Base-by-base conservation (phyloP, 2,113 vertebrate genomes). In the Prinia subflava region DNA sequence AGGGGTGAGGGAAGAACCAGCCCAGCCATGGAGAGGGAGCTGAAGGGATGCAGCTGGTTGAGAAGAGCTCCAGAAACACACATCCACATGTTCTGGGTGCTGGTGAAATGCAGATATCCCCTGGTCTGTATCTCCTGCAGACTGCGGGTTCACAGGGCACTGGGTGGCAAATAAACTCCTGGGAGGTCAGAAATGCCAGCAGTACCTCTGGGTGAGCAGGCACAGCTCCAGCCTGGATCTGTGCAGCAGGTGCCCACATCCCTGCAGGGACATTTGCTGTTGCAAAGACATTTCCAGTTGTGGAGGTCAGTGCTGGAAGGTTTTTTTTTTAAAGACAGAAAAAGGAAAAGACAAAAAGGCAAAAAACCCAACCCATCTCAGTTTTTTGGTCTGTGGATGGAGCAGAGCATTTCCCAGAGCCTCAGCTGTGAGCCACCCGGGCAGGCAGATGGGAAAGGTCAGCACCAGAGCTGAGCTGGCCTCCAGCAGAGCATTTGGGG, bases 361-460 rank as follows among this genome's bases (percentile, higher is more conserved):
- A 41, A 65, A 71, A 53, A 39, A 11, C 0, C 18, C 55, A 59
- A 25, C 11, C 31, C 27, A 2, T 69, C 19, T 69, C 55, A 10
- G 12, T 53, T 60, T 41, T 46, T 79, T 37, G 59, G 23, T 30
- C 52, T 70, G 24, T 37, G 90, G 47, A 33, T 33, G 57, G 49
- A 81, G 76, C 46, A 80, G 47, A 70, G 31, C 1, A 0, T 90
- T 85, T 75, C 57, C 41, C 82, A 75, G 78, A 85, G 31, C 27
- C 44, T 75, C 60, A 39, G 41, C 31, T 1, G 0, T 12, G 62
- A 84, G 21, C 60, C 17, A 28, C 13, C 22, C 1, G 0, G 27
- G 64, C 62, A 85, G 53, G 70, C 47, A 39, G 81, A 28, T 76
- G 84, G 65, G 52, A 56, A 2, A 46, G 82, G 47, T 67, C 53